Evolutionary conservation across 1,140 invertebrate genomes (phyloP).

Genomic region (Anastatus disparis): DNA sequence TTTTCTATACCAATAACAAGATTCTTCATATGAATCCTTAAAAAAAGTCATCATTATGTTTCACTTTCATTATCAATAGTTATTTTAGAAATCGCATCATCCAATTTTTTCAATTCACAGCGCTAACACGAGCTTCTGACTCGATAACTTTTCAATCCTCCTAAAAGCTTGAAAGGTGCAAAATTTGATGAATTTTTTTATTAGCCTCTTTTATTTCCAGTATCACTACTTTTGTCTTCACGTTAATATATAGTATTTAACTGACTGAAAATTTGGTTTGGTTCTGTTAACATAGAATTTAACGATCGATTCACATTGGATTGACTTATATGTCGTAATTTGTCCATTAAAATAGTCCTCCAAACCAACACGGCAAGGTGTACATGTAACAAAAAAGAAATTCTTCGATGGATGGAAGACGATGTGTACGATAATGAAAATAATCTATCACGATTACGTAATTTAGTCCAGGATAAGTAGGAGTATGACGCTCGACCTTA

Average conservation of each 20-base stretch:
- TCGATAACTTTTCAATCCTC: not conserved
- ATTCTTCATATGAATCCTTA: no score
- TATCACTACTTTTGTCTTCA: not conserved
- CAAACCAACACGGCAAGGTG: not conserved
- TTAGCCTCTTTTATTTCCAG: not conserved
- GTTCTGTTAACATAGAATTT: not conserved
- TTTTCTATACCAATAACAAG: no score
- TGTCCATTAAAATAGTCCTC: not conserved
- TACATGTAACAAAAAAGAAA: not conserved
- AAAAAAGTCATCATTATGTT: not conserved
- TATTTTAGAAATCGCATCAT: not conserved
- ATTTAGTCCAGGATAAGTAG: not conserved
- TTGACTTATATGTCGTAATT: not conserved
- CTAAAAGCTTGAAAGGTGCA: slow-evolving; percentile 13
- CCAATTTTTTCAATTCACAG: not conserved
- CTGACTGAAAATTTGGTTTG: slow-evolving; percentile 2
- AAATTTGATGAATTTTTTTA: slow-evolving; percentile 8
- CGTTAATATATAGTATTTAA: slow-evolving; percentile 8
- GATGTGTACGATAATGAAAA: slow-evolving; percentile 5
- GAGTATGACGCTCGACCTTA: not conserved
- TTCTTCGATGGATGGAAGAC: not conserved
- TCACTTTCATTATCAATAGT: slow-evolving; percentile 1
- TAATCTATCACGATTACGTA: not conserved
- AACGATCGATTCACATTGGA: not conserved
- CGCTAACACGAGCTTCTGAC: not conserved